Percentiles rank a stretch among this genome's conserved stretches.
phyloP scores from a whole-genome alignment of 2,113 vertebrate species.

The Gadus macrocephalus region DNA sequence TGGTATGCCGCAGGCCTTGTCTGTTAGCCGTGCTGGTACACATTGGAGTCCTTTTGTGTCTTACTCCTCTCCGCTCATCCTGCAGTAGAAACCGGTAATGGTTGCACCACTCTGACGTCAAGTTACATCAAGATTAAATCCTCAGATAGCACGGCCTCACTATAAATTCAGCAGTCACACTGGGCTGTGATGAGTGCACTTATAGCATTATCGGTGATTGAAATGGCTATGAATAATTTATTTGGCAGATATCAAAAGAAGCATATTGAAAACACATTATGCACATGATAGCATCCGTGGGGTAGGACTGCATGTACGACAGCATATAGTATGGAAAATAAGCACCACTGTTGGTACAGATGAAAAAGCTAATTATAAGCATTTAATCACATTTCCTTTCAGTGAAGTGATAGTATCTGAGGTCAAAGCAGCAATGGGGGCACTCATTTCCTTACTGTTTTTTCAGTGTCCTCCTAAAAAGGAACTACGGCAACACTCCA shows the following conservation, averaged over 20 bases:
- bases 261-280: conserved; percentile 6
- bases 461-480: conserved; percentile 1
- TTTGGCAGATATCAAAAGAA: conserved; percentile 6
- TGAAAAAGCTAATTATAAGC: too few relatives aligned
- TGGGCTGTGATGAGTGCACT: conserved; percentile 1
- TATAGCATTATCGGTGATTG: conserved; percentile 16
- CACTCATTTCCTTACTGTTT: conserved; percentile 12
- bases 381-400: too few relatives aligned
- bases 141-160: conserved; percentile 28
- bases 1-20: conserved; percentile 58
- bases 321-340: too few relatives aligned
- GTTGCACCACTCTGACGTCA: conserved; percentile 40
- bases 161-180: conserved; percentile 39
- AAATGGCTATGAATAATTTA: conserved; percentile 10
- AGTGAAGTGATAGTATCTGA: not conserved
- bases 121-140: conserved; percentile 39
- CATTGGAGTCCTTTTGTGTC: conserved; percentile 45
- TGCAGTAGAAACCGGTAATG: conserved; percentile 42
- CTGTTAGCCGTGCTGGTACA: conserved; percentile 50
- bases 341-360: too few relatives aligned
- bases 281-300: too few relatives aligned
- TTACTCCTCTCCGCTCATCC: conserved; percentile 21
- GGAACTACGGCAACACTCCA: conserved; percentile 12
- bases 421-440: not conserved
- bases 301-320: too few relatives aligned